Evolutionary conservation across 2,113 vertebrate species (phyloP).

Genomic region (Catharus fuscescens): DNA sequence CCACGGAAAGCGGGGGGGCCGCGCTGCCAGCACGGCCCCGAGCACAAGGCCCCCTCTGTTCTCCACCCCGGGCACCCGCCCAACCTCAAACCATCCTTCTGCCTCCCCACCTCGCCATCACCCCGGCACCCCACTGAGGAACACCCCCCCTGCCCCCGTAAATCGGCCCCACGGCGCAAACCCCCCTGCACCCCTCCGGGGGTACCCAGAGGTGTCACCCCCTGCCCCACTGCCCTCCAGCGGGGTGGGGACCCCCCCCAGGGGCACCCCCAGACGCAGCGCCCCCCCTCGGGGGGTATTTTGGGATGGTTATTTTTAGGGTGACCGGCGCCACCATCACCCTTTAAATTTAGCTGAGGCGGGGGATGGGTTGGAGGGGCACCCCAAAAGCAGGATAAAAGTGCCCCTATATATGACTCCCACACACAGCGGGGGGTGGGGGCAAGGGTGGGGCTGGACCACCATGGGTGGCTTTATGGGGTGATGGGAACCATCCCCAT

Average conservation of each 20-base stretch:
- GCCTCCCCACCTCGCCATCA: not conserved
- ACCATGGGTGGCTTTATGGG: not conserved
- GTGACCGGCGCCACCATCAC: not conserved
- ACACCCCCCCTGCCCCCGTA: not conserved
- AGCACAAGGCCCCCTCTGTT: not conserved
- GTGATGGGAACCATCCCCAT: not conserved
- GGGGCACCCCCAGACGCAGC: not conserved
- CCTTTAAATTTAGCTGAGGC: not conserved
- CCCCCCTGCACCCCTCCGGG: too few species aligned
- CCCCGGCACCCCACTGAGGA: not conserved
- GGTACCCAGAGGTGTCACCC: too few species aligned
- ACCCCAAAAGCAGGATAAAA: not conserved
- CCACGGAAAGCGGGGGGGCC: not conserved
- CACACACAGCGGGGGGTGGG: not conserved
- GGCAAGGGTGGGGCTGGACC: not conserved
- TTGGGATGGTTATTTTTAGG: slow-evolving; percentile 2
- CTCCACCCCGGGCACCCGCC: not conserved
- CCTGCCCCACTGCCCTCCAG: too few species aligned
- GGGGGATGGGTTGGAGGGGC: not conserved
- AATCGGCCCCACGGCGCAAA: not conserved
- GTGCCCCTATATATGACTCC: not conserved
- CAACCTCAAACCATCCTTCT: not conserved
- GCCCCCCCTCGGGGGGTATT: not conserved
- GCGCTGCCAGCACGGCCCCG: not conserved
- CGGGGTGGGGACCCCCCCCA: too few species aligned